Percentiles rank a stretch among this genome's conserved stretches.
Conservation (phyloP, 2,797 vertebrate species). For the Nyctalus aviator region DNA sequence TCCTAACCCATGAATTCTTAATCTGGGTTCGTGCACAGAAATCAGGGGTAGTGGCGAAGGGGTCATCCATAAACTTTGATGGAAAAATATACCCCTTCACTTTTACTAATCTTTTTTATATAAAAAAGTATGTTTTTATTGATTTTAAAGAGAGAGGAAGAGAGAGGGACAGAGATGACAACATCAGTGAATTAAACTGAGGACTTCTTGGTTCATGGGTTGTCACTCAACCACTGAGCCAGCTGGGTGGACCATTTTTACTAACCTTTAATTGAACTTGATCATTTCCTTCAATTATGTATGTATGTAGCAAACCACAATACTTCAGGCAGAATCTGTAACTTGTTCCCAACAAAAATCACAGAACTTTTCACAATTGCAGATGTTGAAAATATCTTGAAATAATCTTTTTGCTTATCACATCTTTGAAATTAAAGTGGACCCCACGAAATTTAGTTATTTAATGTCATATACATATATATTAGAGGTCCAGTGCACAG, state of each 20-base stretch:
- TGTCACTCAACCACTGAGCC: no score
- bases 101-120: not conserved
- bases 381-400: not conserved
- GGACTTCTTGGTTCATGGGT: no score
- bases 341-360: not conserved
- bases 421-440: not conserved
- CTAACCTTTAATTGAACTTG: not conserved
- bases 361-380: slow-evolving; percentile 7
- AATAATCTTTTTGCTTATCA: not conserved
- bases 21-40: not conserved
- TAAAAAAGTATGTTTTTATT: no score
- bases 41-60: not conserved
- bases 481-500: no score
- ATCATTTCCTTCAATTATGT: slow-evolving; percentile 9
- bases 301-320: not conserved
- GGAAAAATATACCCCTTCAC: not conserved
- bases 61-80: not conserved
- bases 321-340: not conserved
- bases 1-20: not conserved
- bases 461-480: not conserved
- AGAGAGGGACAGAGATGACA: no score
- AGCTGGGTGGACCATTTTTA: not conserved
- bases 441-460: not conserved
- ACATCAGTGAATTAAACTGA: no score
- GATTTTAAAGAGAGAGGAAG: no score